Evolutionary conservation across 2,797 vertebrate genomes (phyloP), one percentile per base, ranked within the genome.

Genomic region (Cossypha dichroa): DNA sequence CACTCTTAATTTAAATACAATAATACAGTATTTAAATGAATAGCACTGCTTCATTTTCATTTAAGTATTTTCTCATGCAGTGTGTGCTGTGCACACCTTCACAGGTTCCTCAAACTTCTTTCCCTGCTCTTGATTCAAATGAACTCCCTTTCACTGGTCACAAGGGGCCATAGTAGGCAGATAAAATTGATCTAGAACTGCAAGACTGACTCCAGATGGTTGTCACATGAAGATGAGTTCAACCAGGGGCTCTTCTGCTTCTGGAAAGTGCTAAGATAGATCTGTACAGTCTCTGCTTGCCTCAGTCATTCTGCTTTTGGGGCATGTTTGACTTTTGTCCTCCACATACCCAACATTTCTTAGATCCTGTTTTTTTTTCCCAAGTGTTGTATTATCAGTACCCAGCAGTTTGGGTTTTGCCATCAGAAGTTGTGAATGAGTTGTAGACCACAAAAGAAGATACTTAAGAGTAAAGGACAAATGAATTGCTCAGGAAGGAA

Each of bases 1-100:
- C 68, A 48, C 45, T 80, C 70, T 28, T 80, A 25, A 95, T 87
- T 93, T 85, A 56, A 88, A 82, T 64, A 56, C 75, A 94, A 66
- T 23, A 63, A 88, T 36, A 40, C 29, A 69, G n/a, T 55, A 64
- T 64, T 87, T 85, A 79, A 73, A 75, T 49, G 4, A 80, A 43
- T 4, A 70, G 23, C 52, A 34, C 21, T 29, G 48, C 45, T 73
- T 73, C 58, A 10, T 76, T 93, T 86, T 55, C 64, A 58, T 58
- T 9, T 29, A 33, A 84, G 60, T 43, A 36, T 79, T 60, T 67
- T 85, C 68, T 43, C 56, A 77, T 76, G 31, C 59, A 23, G 11
- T 7, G 23, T 84, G 80, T 9, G 7, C 66, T 86, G 66, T 13
- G 49, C 52, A 28, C 14, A 85, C n/a, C 23, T 90, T 69, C 48